These are phyloP conservation scores for Chloroclysta siterata DNA, from an alignment of 2,888 invertebrate genomes.

Conservation along the genomic window DNA sequence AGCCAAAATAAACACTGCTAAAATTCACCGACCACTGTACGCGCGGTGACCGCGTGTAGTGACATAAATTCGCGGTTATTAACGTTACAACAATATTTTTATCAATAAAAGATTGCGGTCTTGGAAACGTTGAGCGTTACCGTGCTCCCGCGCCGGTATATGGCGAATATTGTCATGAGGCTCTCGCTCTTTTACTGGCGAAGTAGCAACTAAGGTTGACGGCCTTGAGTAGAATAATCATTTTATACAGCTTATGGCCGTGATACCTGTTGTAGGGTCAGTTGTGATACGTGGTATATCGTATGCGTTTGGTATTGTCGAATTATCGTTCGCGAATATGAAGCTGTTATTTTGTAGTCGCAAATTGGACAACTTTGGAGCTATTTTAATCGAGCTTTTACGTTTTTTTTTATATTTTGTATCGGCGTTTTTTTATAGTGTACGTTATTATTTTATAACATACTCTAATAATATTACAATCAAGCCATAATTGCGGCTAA, in stretches of 20 bases:
- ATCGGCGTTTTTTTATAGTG: too few species aligned
- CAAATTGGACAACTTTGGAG: too few species aligned
- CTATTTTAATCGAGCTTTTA: too few species aligned
- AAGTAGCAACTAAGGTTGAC: slow-evolving; percentile 54
- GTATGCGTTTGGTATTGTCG: not conserved
- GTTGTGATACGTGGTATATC: slow-evolving; percentile 35
- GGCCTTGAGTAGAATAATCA: slow-evolving; percentile 63
- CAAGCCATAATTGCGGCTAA: too few species aligned
- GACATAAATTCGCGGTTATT: slow-evolving; percentile 37
- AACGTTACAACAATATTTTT: slow-evolving; percentile 3
- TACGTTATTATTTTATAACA: too few species aligned
- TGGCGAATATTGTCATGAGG: slow-evolving; percentile 74
- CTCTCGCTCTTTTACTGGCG: slow-evolving; percentile 29
- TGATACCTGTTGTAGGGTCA: slow-evolving; percentile 56
- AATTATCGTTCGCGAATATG: slow-evolving; percentile 2
- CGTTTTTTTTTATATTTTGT: too few species aligned
- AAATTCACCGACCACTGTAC: slow-evolving; percentile 14
- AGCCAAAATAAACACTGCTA: slow-evolving; percentile 9
- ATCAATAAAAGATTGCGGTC: slow-evolving; percentile 22
- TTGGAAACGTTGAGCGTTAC: slow-evolving; percentile 11
- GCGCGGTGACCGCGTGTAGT: slow-evolving; percentile 29
- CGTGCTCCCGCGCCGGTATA: slow-evolving; percentile 56
- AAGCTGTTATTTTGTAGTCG: too few species aligned
- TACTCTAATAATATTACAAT: too few species aligned
- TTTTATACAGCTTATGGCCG: slow-evolving; percentile 46